Evolutionary conservation across 2,113 vertebrate genomes (phyloP), one percentile per base, ranked within the genome.

Genomic region (Aythya baeri): DNA sequence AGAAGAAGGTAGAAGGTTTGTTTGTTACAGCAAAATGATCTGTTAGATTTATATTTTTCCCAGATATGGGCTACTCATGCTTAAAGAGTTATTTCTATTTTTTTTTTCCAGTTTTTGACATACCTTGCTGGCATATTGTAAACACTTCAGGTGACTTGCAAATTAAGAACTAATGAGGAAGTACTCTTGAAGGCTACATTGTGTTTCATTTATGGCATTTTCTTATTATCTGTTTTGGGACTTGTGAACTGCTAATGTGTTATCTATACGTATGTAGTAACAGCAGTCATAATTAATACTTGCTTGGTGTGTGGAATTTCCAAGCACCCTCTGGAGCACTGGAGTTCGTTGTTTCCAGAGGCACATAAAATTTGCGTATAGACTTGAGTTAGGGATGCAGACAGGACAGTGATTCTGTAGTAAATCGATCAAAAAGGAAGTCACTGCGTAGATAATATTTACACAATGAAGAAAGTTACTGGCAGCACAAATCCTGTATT

Each of bases 221-320:
- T 6, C 73, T 84, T 92, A 49, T 84, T 87, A 54, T 72, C 86
- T 96, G 4, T 89, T 96, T 87, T 83, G 84, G 71, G 89, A 70
- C 49, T 10, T 41, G 74, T 0, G 74, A 82, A 15, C 86, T 93
- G 81, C 74, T 93, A 78, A 72, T 70, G 54, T 89, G 41, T 82
- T 91, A 92, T 36, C 91, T 92, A 12, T 89, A 70, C 91, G 44
- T 73, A 62, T 36, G 61, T 67, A 93, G 32, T 9, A 92, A 83
- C 88, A 83, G 8, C 61, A 91, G 68, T 52, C 81, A 84, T 68
- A 82, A 84, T 70, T 73, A 93, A 54, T 41, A 22, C 74, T 44
- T 89, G 71, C 83, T 78, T 65, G 87, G 78, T 81, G 34, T 72
- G 70, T 85, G 91, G 71, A 57, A 65, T 93, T 93, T 73, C 66